These are phyloP conservation scores for Olivierus martensii DNA, from an alignment of 1,140 invertebrate species.

Conservation along the genomic window DNA sequence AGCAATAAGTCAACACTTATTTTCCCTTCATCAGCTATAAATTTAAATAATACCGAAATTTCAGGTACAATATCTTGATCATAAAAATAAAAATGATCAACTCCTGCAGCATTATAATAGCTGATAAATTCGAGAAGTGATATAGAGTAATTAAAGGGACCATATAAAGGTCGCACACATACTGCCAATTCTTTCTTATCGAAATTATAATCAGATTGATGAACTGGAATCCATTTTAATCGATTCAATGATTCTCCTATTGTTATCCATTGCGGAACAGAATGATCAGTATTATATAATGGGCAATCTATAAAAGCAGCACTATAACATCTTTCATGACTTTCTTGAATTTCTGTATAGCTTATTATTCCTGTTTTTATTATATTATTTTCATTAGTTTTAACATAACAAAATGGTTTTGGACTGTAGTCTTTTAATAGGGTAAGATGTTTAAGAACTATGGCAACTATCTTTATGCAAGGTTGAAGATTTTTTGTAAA, in stretches of 20 bases:
- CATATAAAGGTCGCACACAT: background rate
- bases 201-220: background rate
- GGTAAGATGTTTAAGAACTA: background rate
- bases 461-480: background rate
- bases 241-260: background rate
- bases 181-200: background rate
- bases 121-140: background rate
- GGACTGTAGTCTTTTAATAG: background rate
- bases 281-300: background rate
- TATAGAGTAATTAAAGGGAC: background rate
- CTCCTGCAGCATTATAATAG: background rate
- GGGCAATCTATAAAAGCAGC: background rate
- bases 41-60: background rate
- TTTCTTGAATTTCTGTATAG: background rate
- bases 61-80: background rate
- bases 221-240: background rate
- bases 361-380: background rate
- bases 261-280: background rate
- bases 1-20: background rate
- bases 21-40: background rate
- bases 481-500: background rate
- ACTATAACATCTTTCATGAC: background rate
- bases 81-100: slow-evolving; percentile 1
- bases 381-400: background rate
- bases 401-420: background rate